Conservation (phyloP, 2,113 vertebrate genomes). For the Sylvilagus bachmani region DNA sequence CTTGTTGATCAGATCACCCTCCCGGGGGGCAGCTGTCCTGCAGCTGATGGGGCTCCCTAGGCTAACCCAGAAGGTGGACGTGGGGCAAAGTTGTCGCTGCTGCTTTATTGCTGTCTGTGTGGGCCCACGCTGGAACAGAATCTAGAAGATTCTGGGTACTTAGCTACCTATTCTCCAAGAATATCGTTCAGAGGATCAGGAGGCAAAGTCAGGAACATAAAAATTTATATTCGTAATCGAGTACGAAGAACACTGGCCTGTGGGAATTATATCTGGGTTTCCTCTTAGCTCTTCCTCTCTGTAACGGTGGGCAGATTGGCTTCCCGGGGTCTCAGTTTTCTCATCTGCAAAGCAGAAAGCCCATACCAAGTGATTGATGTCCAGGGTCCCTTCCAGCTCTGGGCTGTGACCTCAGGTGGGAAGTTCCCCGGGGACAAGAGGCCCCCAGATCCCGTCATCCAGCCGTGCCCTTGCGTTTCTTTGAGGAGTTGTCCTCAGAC, state of each 20-base stretch:
- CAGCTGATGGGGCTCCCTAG: not conserved
- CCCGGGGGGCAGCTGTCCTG: not conserved
- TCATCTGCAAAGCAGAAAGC: conserved; percentile 8
- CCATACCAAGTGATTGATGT: not conserved
- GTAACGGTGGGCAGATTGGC: not conserved
- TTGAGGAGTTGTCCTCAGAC: not conserved
- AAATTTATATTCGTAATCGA: not conserved
- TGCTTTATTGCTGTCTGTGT: not conserved
- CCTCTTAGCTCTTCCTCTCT: not conserved
- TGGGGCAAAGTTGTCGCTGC: not conserved
- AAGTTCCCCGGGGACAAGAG: not conserved
- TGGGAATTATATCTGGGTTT: not conserved
- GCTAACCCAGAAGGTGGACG: not conserved
- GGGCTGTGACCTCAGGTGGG: not conserved
- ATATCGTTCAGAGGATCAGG: conserved; percentile 21
- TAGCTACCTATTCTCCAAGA: conserved; percentile 19
- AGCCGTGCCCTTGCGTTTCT: not conserved
- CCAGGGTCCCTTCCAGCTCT: not conserved
- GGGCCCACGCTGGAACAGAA: not conserved
- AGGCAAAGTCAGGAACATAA: not conserved
- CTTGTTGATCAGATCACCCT: conserved; percentile 19
- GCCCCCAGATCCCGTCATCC: not conserved
- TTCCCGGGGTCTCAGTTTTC: not conserved
- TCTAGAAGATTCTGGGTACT: conserved; percentile 18
- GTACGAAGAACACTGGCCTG: not conserved